Conservation (phyloP, 1,140 invertebrate species). For the Drosophila varians region DNA sequence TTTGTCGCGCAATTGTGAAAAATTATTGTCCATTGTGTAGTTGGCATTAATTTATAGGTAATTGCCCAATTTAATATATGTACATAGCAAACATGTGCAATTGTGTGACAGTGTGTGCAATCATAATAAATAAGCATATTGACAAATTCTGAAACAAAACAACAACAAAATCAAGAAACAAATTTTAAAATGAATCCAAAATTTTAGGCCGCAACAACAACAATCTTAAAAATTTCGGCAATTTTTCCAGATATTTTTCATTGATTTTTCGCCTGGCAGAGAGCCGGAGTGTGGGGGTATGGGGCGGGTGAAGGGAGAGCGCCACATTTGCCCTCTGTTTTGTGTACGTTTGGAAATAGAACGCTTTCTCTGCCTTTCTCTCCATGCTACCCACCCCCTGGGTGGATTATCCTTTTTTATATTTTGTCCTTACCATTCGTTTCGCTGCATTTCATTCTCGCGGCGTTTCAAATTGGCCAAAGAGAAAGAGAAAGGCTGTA, state of each 20-base stretch:
- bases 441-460: slow-evolving; percentile 80
- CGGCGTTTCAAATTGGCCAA: slow-evolving; percentile 66
- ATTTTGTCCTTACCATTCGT: slow-evolving; percentile 69
- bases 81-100: slow-evolving; percentile 24
- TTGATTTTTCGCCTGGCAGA: slow-evolving; percentile 74
- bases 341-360: slow-evolving; percentile 63
- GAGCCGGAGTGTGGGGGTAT: slow-evolving; percentile 17
- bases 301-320: slow-evolving; percentile 6
- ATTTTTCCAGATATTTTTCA: slow-evolving; percentile 78
- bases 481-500: slow-evolving; percentile 10
- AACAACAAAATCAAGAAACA: slow-evolving; percentile 8
- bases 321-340: slow-evolving; percentile 63
- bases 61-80: slow-evolving; percentile 14
- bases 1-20: slow-evolving; percentile 24
- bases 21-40: slow-evolving; percentile 9
- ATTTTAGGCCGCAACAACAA: slow-evolving; percentile 29
- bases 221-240: slow-evolving; percentile 59
- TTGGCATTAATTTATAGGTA: slow-evolving; percentile 19
- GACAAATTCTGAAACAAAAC: slow-evolving; percentile 32
- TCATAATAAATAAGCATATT: slow-evolving; percentile 26
- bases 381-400: neutral
- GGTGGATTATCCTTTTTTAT: slow-evolving; percentile 72
- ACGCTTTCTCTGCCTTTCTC: slow-evolving; percentile 19
- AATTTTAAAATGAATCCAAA: neutral
- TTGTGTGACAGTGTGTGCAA: slow-evolving; percentile 22